Conservation (phyloP, 1,140 invertebrate genomes). For the Paralvinella palmiformis region DNA sequence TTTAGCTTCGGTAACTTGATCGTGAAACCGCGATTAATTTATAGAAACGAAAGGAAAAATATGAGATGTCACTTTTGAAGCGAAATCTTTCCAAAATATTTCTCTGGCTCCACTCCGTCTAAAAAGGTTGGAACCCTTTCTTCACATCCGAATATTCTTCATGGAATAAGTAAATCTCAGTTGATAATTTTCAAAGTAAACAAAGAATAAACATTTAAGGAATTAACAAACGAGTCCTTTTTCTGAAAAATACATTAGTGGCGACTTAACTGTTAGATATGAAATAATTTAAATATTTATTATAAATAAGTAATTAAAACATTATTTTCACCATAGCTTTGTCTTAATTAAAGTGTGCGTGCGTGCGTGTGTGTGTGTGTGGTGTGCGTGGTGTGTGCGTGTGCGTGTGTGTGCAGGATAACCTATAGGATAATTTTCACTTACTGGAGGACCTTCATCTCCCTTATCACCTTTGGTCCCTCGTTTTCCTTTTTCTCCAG, state of each 20-base stretch:
- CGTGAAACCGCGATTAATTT: too few species aligned
- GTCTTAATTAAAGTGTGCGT: background rate
- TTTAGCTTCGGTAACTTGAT: too few species aligned
- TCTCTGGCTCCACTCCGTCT: too few species aligned
- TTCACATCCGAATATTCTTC: too few species aligned
- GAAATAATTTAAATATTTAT: background rate
- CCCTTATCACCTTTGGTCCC: slow-evolving; percentile 11
- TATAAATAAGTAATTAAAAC: background rate
- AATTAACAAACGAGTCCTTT: too few species aligned
- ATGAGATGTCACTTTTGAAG: too few species aligned
- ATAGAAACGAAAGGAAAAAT: too few species aligned
- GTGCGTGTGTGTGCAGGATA: background rate
- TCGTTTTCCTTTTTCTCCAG: slow-evolving; percentile 12
- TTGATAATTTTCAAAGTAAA: too few species aligned
- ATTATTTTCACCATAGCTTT: background rate
- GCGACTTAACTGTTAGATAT: background rate
- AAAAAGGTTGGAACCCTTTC: too few species aligned
- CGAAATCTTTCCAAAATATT: too few species aligned
- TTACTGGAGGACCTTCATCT: slow-evolving; percentile 9
- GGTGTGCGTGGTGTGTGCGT: background rate
- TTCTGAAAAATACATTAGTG: background rate
- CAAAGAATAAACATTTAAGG: too few species aligned
- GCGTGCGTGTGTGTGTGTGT: background rate
- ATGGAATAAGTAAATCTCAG: too few species aligned
- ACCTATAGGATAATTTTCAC: background rate